Base-by-base conservation (phyloP, 2,888 invertebrate species). In the Drosophila ezoana region DNA sequence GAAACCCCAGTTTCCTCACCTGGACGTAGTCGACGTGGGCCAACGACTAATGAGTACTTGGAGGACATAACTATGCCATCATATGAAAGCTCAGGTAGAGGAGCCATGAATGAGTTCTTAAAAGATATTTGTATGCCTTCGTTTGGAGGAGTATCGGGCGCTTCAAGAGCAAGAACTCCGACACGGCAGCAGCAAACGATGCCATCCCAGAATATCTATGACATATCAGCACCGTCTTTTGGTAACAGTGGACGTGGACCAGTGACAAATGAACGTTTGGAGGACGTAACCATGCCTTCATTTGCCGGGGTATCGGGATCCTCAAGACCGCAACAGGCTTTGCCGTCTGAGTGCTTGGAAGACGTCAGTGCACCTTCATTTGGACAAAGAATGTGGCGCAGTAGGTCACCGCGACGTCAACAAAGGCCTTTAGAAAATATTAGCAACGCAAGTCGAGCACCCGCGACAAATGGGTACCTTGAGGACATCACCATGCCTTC, bases 21-120 rank as follows among this genome's bases (percentile, higher is more conserved):
- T 3, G 45, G 40, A n/a, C 48, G 44, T 10, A 37, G 20, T 1
- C 37, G 23, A 9, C n/a, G 47, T n/a, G 13, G 3, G n/a, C 37
- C 40, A 1, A 33, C 32, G 8, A 28, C 54, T 1, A 54, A 40
- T 2, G 70, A 76, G 9, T 63, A 49, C 23, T 35, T 70, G 11
- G 58, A 68, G 3, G 37, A 67, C 28, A 16, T 54, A 0, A 56
- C 62, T 0, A 71, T 53, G 54, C 66, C 68, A 8, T 66, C 45
- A 1, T 48, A 47, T 49, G 48, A 38, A n/a, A 53, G 20, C 13
- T 11, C 11, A 11, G 44, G 33, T 3, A 16, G 16, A 13, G 10
- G 2, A n/a, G 28, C 0, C 32, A 11, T 5, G 11, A 32, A 48
- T 20, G 51, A 52, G 11, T 57, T 48, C 23, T 5, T 63, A 11